Conservation (phyloP, 2,888 invertebrate species). For the Brenthis hecate region DNA sequence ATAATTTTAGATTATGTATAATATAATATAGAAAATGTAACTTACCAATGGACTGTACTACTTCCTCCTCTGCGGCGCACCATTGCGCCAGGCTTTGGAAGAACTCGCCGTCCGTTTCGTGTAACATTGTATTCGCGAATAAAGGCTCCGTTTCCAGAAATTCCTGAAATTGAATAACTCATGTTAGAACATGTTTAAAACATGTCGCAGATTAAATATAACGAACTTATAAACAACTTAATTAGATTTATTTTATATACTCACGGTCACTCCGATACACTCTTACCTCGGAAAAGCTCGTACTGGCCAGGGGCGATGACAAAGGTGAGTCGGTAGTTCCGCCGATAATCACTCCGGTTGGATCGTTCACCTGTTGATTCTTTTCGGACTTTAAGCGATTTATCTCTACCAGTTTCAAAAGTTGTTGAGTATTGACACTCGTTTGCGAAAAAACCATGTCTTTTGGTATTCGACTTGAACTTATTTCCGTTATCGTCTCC, state of each 20-base stretch:
- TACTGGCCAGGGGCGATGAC: slow-evolving; percentile 55
- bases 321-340: slow-evolving; percentile 56
- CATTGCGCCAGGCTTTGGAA: slow-evolving; percentile 86
- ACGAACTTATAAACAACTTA: slow-evolving; percentile 54
- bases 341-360: slow-evolving; percentile 67
- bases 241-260: slow-evolving; percentile 57
- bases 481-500: slow-evolving; percentile 78
- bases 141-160: slow-evolving; percentile 73
- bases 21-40: slow-evolving; percentile 1
- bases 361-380: slow-evolving; percentile 67
- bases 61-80: slow-evolving; percentile 81
- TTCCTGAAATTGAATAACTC: slow-evolving; percentile 64
- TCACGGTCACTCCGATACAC: slow-evolving; percentile 58
- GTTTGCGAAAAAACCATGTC: slow-evolving; percentile 82
- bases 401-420: slow-evolving; percentile 80
- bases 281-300: slow-evolving; percentile 77
- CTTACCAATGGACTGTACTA: slow-evolving; percentile 76
- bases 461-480: slow-evolving; percentile 73
- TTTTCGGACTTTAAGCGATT: slow-evolving; percentile 77
- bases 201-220: slow-evolving; percentile 40
- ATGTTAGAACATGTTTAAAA: slow-evolving; percentile 52
- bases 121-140: slow-evolving; percentile 72
- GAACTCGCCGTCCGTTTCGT: slow-evolving; percentile 84
- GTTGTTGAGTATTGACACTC: slow-evolving; percentile 75
- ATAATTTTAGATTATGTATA: not conserved